Base-by-base conservation (phyloP, 1,140 invertebrate genomes). In the Goniozus legneri region DNA sequence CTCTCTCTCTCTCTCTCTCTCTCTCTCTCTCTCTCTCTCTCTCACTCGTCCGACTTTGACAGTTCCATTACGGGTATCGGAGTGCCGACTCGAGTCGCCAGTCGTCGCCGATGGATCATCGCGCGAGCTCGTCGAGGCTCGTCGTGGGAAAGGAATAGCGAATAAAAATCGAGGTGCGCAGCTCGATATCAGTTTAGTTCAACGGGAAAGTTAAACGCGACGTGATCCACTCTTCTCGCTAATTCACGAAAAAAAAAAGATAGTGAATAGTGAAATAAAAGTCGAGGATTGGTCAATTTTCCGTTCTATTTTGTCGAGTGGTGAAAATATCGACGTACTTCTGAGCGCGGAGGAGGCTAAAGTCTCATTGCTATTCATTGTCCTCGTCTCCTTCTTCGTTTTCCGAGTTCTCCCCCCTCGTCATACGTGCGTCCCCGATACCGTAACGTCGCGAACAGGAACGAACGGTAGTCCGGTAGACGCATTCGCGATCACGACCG, bases 11-110 rank as follows among this genome's bases (percentile, higher is more conserved):
- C n/a, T 42, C 33, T 34, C 24, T 43, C 41, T 21, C 18, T 19
- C 24, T 43, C 30, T 12, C 8, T 22, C 3, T 12, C 12, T 2
- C 16, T 2, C 12, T 8, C 22, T 27, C 22, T 2, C 16, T 14
- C 12, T 37, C 30, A 14, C 4, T 8, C 18, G 2, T 56, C 52
- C 62, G 60, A 65, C 62, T 68, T 70, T 72, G 70, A 72, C 72
- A 72, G 69, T 71, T 73, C 67, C 65, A 73, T 75, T 71, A 72
- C 64, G 67, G 67, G 62, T n/a, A n/a, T n/a, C n/a, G n/a, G n/a
- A n/a, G n/a, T n/a, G n/a, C n/a, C n/a, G n/a, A n/a, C n/a, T n/a
- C n/a, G n/a, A n/a, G n/a, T n/a, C n/a, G n/a, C n/a, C n/a, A n/a
- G 69, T 73, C 66, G 54, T 56, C 51, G 40, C 44, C 46, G 50